phyloP scores from a whole-genome alignment of 2,797 vertebrate species.

The Artibeus jamaicensis region DNA sequence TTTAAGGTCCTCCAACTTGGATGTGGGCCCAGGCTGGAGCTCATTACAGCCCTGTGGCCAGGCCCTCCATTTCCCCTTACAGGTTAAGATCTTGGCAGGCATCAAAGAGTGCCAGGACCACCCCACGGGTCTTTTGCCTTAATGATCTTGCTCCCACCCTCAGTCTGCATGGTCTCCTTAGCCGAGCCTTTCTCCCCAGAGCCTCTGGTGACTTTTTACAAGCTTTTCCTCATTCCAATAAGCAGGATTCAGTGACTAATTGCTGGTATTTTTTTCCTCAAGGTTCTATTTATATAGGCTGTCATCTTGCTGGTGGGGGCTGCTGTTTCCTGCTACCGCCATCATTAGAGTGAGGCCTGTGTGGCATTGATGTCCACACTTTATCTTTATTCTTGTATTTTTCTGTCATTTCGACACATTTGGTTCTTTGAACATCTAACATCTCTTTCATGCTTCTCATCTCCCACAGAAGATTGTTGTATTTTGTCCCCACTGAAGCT shows the following conservation, averaged over 20 bases:
- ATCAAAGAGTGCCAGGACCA: slow-evolving; percentile 37
- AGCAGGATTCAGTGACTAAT: slow-evolving; percentile 80
- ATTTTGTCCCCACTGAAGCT: slow-evolving; percentile 81
- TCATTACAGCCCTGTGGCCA: slow-evolving; percentile 28
- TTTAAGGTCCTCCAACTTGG: slow-evolving; percentile 39
- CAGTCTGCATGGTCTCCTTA: slow-evolving; percentile 25
- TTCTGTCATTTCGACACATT: slow-evolving; percentile 76
- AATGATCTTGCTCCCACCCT: not conserved
- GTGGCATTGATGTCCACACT: slow-evolving; percentile 80
- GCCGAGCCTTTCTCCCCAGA: slow-evolving; percentile 37
- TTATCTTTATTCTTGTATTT: slow-evolving; percentile 78
- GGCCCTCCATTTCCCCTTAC: slow-evolving; percentile 33
- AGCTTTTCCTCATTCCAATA: slow-evolving; percentile 71
- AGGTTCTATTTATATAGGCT: slow-evolving; percentile 70
- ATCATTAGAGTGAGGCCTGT: slow-evolving; percentile 66
- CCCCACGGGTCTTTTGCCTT: slow-evolving; percentile 14
- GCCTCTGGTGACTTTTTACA: slow-evolving; percentile 61
- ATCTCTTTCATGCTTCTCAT: slow-evolving; percentile 79
- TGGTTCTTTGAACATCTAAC: slow-evolving; percentile 84
- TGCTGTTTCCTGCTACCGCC: slow-evolving; percentile 51
- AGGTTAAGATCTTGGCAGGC: slow-evolving; percentile 59
- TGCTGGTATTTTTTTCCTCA: slow-evolving; percentile 74
- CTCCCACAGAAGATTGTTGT: slow-evolving; percentile 79
- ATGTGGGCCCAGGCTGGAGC: slow-evolving; percentile 12
- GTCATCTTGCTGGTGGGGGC: slow-evolving; percentile 13